Base-by-base conservation (phyloP, 2,113 vertebrate genomes). In the Empidonax alnorum region DNA sequence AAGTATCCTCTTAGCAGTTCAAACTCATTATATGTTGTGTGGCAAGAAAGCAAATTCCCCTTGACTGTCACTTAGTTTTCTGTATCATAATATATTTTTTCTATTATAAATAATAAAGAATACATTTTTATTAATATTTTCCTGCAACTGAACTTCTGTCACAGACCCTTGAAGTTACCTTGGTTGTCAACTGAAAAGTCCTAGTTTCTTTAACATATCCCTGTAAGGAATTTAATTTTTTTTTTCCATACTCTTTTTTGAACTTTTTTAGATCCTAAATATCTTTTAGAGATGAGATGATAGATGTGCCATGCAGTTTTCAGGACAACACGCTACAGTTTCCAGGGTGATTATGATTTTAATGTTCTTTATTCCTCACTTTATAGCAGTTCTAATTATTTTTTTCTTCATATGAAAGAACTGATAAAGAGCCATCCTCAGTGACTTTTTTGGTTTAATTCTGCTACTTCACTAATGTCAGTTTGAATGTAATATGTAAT, bases 111-210 rank as follows among this genome's bases (percentile, higher is more conserved):
- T 22, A 65, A 65, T 11, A n/a, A 35, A 23, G 1, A 71, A 31
- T 3, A 37, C 44, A 52, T 69, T 61, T 17, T 14, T 63, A 14
- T 30, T 41, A 72, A 11, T 46, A 16, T n/a, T 65, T 69, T 65
- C 13, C 16, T 50, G 14, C 10, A 55, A 28, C 14, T 72, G 30
- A 44, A 12, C 35, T 23, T 53, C 10, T 77, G 10, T 50, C 39
- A 77, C 2, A 1, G 17, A 84, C 5, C 2, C 6, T 20, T n/a
- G 6, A 0, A 3, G 2, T 69, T 66, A 52, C 5, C 7, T n/a
- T 35, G 8, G 4, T 28, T 87, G 68, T n/a, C 68, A 84, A 65
- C 18, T 47, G 17, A 46, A 46, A 81, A 12, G 1, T 37, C 10
- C 15, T n/a, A 1, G 2, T 61, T 6, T 83, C 7, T 68, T 73